phyloP scores from a whole-genome alignment of 1,140 invertebrate genomes.

The Pseudomyrmex gracilis region DNA sequence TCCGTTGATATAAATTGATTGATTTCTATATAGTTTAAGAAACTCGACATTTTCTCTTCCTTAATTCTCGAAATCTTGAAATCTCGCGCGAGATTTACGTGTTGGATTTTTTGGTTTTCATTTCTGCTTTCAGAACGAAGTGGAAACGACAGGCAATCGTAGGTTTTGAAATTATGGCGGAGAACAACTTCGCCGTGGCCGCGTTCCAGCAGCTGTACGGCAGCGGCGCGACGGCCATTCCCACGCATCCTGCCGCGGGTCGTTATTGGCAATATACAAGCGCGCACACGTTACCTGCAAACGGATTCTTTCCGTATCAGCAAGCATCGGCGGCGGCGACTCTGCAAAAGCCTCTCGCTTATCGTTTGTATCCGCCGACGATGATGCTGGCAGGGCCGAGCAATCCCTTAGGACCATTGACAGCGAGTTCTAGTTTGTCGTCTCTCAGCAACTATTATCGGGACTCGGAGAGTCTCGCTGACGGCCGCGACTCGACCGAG shows the following conservation, averaged over 20 bases:
- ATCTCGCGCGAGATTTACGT: neutral
- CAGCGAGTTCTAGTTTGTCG: slow-evolving; percentile 87
- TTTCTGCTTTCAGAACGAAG: slow-evolving; percentile 94
- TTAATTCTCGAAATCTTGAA: neutral
- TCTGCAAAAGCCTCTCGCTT: slow-evolving; percentile 95
- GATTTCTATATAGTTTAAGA: neutral
- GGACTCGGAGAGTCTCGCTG: slow-evolving; percentile 77
- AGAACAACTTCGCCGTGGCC: slow-evolving; percentile 98
- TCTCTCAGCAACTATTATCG: slow-evolving; percentile 90
- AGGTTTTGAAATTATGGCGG: slow-evolving; percentile 97
- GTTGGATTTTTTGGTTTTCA: slow-evolving; percentile 60
- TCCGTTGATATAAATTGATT: neutral
- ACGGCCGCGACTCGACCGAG: slow-evolving; percentile 79
- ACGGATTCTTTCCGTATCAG: slow-evolving; percentile 91
- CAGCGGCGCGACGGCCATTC: slow-evolving; percentile 77
- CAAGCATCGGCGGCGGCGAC: slow-evolving; percentile 90
- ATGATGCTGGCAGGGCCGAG: slow-evolving; percentile 89
- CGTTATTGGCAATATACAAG: slow-evolving; percentile 87
- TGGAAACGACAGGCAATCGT: slow-evolving; percentile 99
- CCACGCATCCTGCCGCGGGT: slow-evolving; percentile 88
- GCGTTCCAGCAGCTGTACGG: slow-evolving; percentile 98
- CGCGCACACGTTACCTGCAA: slow-evolving; percentile 88
- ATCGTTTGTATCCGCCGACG: slow-evolving; percentile 89
- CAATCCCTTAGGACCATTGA: slow-evolving; percentile 85
- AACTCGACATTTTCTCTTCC: no score